These are phyloP conservation scores for Marronus borbonicus DNA, from an alignment of 2,888 invertebrate species.

Conservation along the genomic window DNA sequence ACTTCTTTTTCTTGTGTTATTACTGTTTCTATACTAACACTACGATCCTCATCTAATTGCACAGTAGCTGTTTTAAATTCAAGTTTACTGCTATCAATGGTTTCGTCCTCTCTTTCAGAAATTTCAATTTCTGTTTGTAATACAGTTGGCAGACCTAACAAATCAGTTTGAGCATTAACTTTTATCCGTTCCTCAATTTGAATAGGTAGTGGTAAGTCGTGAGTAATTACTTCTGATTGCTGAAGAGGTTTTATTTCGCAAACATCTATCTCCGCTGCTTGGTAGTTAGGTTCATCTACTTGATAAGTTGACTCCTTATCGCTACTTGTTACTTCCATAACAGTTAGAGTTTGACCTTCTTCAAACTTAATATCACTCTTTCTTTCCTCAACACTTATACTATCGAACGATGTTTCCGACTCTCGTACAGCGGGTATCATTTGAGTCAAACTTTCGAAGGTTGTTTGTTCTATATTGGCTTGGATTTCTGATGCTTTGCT, in stretches of 20 bases:
- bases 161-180: conserved; percentile 65
- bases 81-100: conserved; percentile 63
- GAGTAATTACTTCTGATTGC: conserved; percentile 70
- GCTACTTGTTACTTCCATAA: conserved; percentile 72
- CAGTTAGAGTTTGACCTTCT: conserved; percentile 68
- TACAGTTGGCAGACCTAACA: conserved; percentile 67
- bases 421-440: conserved; percentile 68
- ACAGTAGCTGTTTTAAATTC: conserved; percentile 68
- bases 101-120: conserved; percentile 68
- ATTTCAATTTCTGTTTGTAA: conserved; percentile 70
- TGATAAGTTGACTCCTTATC: conserved; percentile 69
- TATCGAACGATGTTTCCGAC: conserved; percentile 68
- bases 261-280: conserved; percentile 66
- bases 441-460: conserved; percentile 69
- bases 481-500: conserved; percentile 66
- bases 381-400: conserved; percentile 66
- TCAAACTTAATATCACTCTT: conserved; percentile 69
- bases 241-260: conserved; percentile 70
- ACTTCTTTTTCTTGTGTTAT: conserved; percentile 71
- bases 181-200: conserved; percentile 62
- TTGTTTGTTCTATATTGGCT: conserved; percentile 70
- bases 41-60: conserved; percentile 68
- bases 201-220: conserved; percentile 67
- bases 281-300: conserved; percentile 64
- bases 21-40: conserved; percentile 70